Evolutionary conservation across 2,113 vertebrate genomes (phyloP), one percentile per base, ranked within the genome.

Genomic region (Ciconia stormi): DNA sequence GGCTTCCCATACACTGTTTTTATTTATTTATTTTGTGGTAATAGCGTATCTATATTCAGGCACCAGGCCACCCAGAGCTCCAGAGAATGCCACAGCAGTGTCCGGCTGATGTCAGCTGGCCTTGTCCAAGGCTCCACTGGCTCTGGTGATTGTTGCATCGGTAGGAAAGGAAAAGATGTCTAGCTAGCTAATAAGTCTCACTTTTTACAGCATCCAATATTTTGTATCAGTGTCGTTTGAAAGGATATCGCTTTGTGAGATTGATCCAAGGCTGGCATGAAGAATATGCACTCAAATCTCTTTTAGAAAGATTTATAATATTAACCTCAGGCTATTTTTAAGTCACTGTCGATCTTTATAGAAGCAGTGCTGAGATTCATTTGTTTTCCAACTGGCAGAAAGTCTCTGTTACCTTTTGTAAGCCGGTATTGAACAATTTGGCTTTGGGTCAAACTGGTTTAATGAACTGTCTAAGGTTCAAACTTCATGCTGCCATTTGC

Each of bases 261-360:
- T 98, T 98, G 98, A 98, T 98, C 97, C 96, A 97, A 97, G 96
- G 90, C 86, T 96, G 66, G 97, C 96, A 98, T 98, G 98, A 98
- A 98, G 97, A 98, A 98, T 98, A 98, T 97, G 97, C 97, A 97
- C 97, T 98, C 94, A 98, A 98, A 98, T 98, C 97, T 97, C 96
- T 97, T 98, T 98, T 98, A 98, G 97, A 98, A 98, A 98, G 98
- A 98, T 98, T 98, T 98, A 98, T 98, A 98, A 98, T 98, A 98
- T 98, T 98, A 98, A 98, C 98, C 97, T 98, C 94, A 96, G 97
- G 98, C 98, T 98, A 98, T 98, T 98, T 97, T 98, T 98, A 98
- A 98, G 97, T 98, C 97, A 95, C 95, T 0, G 84, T 98, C 56
- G 73, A 98, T 98, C 98, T 98, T 98, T 98, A 98, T 97, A 97